phyloP scores from a whole-genome alignment of 1,140 invertebrate genomes.

The Drosophila watanabei region DNA sequence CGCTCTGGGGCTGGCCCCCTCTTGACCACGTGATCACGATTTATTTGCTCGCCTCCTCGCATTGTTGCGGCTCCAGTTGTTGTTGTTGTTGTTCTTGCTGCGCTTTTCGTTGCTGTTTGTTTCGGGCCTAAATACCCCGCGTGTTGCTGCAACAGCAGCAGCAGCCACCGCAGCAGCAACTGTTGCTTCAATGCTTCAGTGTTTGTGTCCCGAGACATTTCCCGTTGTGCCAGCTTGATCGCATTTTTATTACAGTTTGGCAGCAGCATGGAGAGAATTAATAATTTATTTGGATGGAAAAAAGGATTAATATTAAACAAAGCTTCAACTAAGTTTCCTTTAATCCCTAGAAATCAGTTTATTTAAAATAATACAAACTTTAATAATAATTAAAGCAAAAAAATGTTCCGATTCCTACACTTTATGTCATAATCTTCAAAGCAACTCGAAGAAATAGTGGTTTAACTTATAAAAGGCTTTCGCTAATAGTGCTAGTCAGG shows the following conservation, averaged over 20 bases:
- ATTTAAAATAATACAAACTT: not conserved
- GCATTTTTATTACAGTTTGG: too few relatives aligned
- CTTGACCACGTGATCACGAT: slow-evolving; percentile 85
- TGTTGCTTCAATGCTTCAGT: too few relatives aligned
- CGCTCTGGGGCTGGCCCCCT: slow-evolving; percentile 50
- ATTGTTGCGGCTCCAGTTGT: slow-evolving; percentile 43
- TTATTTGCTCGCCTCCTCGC: slow-evolving; percentile 77
- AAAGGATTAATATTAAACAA: not conserved
- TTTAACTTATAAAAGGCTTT: too few relatives aligned
- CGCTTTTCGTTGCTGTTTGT: slow-evolving; percentile 52
- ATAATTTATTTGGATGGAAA: not conserved
- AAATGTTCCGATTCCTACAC: not conserved
- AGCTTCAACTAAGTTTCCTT: not conserved
- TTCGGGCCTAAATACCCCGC: slow-evolving; percentile 73
- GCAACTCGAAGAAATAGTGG: too few relatives aligned
- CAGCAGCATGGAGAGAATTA: slow-evolving; percentile 4
- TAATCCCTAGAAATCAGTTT: not conserved
- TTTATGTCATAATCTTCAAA: not conserved
- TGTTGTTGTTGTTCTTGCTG: slow-evolving; percentile 29
- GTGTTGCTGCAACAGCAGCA: slow-evolving; percentile 69
- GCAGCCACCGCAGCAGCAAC: slow-evolving; percentile 56
- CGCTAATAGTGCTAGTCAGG: too few relatives aligned
- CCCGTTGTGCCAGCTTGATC: too few relatives aligned
- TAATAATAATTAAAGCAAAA: too few relatives aligned
- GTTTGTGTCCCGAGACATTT: too few relatives aligned